Evolutionary conservation across 2,797 vertebrate species (phyloP).

Genomic region (Anguilla anguilla): DNA sequence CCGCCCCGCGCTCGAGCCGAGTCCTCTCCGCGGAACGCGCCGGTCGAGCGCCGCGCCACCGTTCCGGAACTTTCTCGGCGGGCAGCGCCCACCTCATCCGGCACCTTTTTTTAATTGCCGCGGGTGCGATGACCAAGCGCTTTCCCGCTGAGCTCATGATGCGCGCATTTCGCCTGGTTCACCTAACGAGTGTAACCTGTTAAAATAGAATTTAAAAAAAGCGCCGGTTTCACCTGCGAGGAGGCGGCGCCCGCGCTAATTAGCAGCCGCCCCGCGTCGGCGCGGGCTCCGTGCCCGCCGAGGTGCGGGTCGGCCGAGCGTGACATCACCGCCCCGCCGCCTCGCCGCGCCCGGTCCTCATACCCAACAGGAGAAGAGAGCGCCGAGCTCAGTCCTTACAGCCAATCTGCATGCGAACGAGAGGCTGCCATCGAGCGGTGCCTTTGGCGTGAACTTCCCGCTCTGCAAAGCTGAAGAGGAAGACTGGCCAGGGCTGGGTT

Average conservation of each 20-base stretch:
- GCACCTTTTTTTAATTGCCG: no score
- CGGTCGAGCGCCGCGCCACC: no score
- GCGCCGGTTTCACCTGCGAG: neutral
- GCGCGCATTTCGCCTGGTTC: neutral
- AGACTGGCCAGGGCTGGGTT: conserved; percentile 23
- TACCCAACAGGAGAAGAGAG: neutral
- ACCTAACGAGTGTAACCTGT: neutral
- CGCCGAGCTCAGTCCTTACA: neutral
- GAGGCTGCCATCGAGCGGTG: conserved; percentile 20
- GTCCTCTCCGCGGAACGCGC: no score
- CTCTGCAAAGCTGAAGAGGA: conserved; percentile 30
- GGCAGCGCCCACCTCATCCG: no score
- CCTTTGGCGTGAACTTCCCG: neutral
- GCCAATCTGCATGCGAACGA: conserved; percentile 53
- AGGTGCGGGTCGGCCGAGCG: neutral
- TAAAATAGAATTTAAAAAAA: neutral
- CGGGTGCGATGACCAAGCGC: no score
- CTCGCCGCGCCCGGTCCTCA: neutral
- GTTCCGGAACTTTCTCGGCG: no score
- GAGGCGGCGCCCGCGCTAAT: neutral
- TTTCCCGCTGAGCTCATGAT: neutral
- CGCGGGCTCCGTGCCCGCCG: neutral
- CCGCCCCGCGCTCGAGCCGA: no score
- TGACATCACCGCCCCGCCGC: neutral
- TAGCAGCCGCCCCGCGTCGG: neutral